Evolutionary conservation across 2,113 vertebrate genomes (phyloP), one percentile per base, ranked within the genome.

Genomic region (Chlorodrepanis virens): DNA sequence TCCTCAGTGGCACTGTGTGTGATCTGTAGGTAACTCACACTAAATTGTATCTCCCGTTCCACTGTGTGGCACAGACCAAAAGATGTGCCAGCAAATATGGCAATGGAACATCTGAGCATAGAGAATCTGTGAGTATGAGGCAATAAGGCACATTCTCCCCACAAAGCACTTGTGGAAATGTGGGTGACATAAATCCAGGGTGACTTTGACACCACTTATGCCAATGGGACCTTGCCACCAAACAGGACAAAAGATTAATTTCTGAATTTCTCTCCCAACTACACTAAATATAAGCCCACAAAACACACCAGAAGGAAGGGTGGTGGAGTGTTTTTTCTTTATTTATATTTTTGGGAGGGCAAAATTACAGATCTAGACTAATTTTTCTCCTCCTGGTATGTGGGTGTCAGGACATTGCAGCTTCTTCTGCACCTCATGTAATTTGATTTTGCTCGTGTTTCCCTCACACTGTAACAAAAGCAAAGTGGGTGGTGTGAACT

Each of bases 1-100:
- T 87, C 21, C 90, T 71, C 45, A 59, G 68, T 35, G 12, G 49
- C 40, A 70, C 88, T 21, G 61, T 45, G 56, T 64, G 89, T 93
- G 89, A 96, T 95, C 50, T 91, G 94, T 37, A 94, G 83, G 92
- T 93, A 97, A 95, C 90, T 96, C 96, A 82, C 79, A 88, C 69
- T 75, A 81, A 96, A 94, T 83, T 96, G 19, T 67, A 87, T 45
- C 85, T 97, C 87, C 60, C 4, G 35, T 95, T 91, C 64, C 59
- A 54, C 80, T n/a, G 49, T 37, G 87, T 49, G 71, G 40, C 80
- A 63, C 42, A 64, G 87, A 94, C 93, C 53, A 60, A 87, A 91
- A 93, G 54, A 59, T 37, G 79, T 11, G 79, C 61, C 61, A 84
- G 27, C 81, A 65, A 87, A 91, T 91, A 60, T 40, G 59, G 42